Evolutionary conservation across 2,888 invertebrate species (phyloP).

Genomic region (Catocala nupta): DNA sequence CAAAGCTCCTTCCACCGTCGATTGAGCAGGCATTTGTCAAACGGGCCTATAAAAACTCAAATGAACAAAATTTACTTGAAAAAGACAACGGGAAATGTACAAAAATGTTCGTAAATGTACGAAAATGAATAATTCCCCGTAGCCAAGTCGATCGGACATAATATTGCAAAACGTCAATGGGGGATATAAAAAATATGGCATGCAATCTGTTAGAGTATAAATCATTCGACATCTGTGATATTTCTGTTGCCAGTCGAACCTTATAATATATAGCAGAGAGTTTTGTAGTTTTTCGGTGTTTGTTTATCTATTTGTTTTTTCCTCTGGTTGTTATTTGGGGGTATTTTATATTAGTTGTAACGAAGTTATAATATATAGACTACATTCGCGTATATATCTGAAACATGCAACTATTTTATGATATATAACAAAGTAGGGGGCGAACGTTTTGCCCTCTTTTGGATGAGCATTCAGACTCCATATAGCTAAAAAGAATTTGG

Average conservation of each 20-base stretch:
- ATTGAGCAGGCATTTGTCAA: constrained; percentile 41
- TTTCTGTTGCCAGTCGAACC: constrained; percentile 26
- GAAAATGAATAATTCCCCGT: constrained; percentile 43
- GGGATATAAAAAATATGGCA: constrained; percentile 53
- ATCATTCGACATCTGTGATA: constrained; percentile 61
- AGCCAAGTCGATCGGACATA: constrained; percentile 32
- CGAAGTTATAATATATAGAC: too few relatives aligned
- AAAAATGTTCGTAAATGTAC: too few relatives aligned
- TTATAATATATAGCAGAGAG: constrained; percentile 6
- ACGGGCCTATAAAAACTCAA: constrained; percentile 41
- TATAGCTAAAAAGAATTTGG: too few relatives aligned
- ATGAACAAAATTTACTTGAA: constrained; percentile 37
- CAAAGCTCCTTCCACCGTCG: constrained; percentile 28
- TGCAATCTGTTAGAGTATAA: constrained; percentile 61
- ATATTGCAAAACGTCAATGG: constrained; percentile 46
- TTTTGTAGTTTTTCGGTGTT: constrained; percentile 11
- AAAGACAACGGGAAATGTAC: constrained; percentile 20
- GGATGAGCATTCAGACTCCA: too few relatives aligned
- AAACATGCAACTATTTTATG: too few relatives aligned
- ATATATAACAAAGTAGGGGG: too few relatives aligned
- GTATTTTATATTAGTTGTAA: neutral
- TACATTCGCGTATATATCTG: too few relatives aligned
- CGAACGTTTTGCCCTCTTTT: too few relatives aligned
- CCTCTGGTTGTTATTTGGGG: neutral
- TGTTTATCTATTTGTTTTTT: neutral